Conservation (phyloP, 2,888 invertebrate genomes). For the Odontomyia ornata region DNA sequence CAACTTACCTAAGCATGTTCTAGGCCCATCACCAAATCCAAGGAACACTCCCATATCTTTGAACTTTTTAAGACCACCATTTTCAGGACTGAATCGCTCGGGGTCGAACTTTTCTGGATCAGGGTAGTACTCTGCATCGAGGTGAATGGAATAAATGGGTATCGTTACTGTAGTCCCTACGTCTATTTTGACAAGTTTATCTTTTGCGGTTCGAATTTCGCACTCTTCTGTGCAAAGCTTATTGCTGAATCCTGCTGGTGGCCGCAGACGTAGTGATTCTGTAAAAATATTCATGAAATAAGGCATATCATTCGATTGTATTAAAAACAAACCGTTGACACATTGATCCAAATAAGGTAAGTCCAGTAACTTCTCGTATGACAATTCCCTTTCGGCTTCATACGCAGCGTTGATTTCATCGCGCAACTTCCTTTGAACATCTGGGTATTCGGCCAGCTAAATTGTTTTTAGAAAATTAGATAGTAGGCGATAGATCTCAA, state of each 20-base stretch:
- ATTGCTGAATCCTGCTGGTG: constrained; percentile 52
- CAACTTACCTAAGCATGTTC: constrained; percentile 58
- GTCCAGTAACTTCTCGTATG: constrained; percentile 54
- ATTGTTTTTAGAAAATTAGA: too few relatives aligned
- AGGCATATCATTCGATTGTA: neutral
- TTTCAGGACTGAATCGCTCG: constrained; percentile 57
- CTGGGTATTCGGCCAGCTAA: constrained; percentile 54
- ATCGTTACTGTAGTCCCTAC: constrained; percentile 54
- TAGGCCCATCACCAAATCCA: constrained; percentile 61
- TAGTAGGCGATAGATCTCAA: neutral
- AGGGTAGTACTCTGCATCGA: constrained; percentile 57
- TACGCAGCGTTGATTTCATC: constrained; percentile 53
- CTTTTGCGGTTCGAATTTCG: constrained; percentile 54
- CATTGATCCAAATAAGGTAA: constrained; percentile 58
- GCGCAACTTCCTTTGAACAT: constrained; percentile 55
- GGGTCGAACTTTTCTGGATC: constrained; percentile 57
- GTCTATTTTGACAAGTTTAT: constrained; percentile 53
- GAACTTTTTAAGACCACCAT: constrained; percentile 57
- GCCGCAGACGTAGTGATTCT: constrained; percentile 58
- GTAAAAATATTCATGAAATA: constrained; percentile 15
- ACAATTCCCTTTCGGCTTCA: constrained; percentile 51
- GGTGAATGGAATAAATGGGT: constrained; percentile 56
- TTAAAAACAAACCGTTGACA: constrained; percentile 52
- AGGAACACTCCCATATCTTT: constrained; percentile 57
- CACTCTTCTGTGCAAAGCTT: constrained; percentile 55